Percentiles rank a stretch among this genome's conserved stretches.
Conservation (phyloP, 2,888 invertebrate species). For the Incurvaria masculella region DNA sequence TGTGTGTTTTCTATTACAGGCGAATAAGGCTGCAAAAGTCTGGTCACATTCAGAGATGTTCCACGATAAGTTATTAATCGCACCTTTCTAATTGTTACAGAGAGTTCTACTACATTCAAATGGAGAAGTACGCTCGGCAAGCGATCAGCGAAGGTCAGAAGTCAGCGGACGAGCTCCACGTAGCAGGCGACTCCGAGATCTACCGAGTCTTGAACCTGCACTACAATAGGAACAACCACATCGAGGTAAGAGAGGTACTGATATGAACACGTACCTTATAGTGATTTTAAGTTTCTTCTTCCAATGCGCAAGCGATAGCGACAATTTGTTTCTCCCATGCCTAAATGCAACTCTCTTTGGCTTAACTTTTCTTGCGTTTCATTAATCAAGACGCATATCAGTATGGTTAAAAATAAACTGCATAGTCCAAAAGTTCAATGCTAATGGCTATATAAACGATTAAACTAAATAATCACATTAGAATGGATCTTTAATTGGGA, state of each 20-base stretch:
- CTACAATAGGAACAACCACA: constrained; percentile 96
- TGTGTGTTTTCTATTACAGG: background rate
- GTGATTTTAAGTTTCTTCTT: too few species aligned
- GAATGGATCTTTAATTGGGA: too few species aligned
- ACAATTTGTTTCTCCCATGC: too few species aligned
- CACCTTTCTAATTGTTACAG: constrained; percentile 58
- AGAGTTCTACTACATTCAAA: constrained; percentile 99
- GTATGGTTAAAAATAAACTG: too few species aligned
- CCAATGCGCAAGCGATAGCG: too few species aligned
- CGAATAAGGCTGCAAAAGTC: background rate
- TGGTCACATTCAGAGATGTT: background rate
- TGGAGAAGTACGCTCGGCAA: constrained; percentile 99
- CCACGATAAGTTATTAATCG: too few species aligned
- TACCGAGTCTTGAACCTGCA: constrained; percentile 98
- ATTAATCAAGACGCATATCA: too few species aligned
- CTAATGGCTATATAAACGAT: too few species aligned
- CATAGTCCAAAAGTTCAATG: too few species aligned
- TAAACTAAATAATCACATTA: too few species aligned
- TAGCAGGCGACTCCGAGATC: constrained; percentile 94
- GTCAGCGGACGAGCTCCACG: constrained; percentile 88
- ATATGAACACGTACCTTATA: constrained; percentile 51
- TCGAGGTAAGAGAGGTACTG: constrained; percentile 79
- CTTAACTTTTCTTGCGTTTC: too few species aligned
- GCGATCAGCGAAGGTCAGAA: constrained; percentile 96
- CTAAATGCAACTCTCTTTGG: too few species aligned